phyloP scores from a whole-genome alignment of 2,797 vertebrate genomes.

The Sebastes iracundus region DNA sequence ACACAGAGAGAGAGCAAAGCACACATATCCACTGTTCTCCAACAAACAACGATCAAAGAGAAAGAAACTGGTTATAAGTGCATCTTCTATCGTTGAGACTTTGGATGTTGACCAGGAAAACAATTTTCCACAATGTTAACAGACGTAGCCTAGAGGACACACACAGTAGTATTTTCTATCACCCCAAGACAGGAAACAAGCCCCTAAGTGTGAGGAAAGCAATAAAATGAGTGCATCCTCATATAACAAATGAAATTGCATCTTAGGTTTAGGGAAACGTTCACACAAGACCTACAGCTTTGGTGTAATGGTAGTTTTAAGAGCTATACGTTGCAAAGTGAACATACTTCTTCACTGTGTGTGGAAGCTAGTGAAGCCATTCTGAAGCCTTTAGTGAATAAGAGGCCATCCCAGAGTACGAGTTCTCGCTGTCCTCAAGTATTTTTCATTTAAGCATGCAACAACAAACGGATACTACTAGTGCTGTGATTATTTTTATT shows the following conservation, averaged over 20 bases:
- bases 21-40: conserved; percentile 15
- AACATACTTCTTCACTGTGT: background rate
- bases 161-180: conserved; percentile 10
- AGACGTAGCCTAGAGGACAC: conserved; percentile 23
- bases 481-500: background rate
- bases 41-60: conserved; percentile 16
- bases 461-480: background rate
- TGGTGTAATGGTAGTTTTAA: background rate
- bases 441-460: background rate
- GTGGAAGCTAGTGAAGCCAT: background rate
- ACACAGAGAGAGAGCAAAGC: background rate
- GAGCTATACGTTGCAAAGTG: background rate
- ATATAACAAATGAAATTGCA: conserved; percentile 2
- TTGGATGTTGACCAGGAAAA: conserved; percentile 36
- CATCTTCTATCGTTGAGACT: conserved; percentile 9
- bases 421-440: background rate
- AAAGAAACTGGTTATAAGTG: conserved; percentile 12
- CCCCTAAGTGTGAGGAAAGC: background rate
- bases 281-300: background rate
- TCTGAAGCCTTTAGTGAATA: background rate
- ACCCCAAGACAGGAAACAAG: conserved; percentile 18
- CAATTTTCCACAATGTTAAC: conserved; percentile 43
- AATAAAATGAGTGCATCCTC: background rate
- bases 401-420: background rate
- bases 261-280: background rate